Conservation (phyloP, 1,140 invertebrate genomes). For the Paraescarpia echinospica region DNA sequence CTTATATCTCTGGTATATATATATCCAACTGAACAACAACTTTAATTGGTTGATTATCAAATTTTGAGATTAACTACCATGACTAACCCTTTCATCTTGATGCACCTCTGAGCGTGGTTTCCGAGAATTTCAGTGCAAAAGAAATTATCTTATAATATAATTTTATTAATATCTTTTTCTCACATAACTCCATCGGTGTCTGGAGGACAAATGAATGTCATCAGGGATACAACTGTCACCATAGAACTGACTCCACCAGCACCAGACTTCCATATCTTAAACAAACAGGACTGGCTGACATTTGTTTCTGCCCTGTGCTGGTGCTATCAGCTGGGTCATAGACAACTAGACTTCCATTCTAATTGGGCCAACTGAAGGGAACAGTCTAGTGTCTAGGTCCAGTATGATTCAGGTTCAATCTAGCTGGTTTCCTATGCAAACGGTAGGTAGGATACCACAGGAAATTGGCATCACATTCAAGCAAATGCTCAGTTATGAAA, state of each 20-base stretch:
- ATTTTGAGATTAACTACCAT: too few species aligned
- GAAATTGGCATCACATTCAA: not conserved
- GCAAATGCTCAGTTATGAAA: not conserved
- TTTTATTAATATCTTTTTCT: too few species aligned
- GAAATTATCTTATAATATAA: too few species aligned
- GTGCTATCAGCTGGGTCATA: not conserved
- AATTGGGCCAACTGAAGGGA: not conserved
- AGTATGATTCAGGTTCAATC: not conserved
- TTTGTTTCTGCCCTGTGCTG: not conserved
- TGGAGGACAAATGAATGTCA: not conserved
- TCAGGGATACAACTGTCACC: not conserved
- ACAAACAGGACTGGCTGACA: not conserved
- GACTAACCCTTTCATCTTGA: too few species aligned
- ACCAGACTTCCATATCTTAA: not conserved
- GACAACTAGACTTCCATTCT: not conserved
- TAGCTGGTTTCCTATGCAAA: not conserved
- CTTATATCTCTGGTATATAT: too few species aligned
- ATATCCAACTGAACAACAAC: too few species aligned
- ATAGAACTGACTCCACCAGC: not conserved
- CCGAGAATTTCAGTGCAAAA: not conserved
- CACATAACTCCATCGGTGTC: not conserved
- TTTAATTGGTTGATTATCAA: too few species aligned
- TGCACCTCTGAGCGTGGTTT: too few species aligned
- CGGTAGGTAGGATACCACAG: not conserved
- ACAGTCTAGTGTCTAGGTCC: not conserved